Evolutionary conservation across 2,888 invertebrate genomes (phyloP).

Genomic region (Neria commutata): DNA sequence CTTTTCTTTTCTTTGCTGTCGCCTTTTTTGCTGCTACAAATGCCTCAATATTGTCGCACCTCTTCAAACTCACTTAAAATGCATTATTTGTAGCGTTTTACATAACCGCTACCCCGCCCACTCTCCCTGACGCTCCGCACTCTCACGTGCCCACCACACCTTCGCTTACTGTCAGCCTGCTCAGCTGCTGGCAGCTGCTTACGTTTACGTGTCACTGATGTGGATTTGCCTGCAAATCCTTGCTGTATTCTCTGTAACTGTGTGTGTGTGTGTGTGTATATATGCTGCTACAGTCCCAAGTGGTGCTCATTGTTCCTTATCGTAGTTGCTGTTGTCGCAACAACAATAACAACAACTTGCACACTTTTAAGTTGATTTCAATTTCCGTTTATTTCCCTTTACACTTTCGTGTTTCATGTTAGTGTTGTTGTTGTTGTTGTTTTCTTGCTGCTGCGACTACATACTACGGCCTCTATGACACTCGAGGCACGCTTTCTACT

Average conservation of each 20-base stretch:
- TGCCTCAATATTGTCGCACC: conserved; percentile 24
- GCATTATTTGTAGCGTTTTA: background rate
- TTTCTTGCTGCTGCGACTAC: no score
- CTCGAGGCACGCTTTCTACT: conserved; percentile 21
- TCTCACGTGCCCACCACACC: no score
- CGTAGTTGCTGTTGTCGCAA: conserved; percentile 1
- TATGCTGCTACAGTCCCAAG: conserved; percentile 4
- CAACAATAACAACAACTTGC: conserved; percentile 23
- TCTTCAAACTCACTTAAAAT: conserved; percentile 16
- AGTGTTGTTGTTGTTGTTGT: background rate
- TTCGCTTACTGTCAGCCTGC: no score
- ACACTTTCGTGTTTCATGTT: no score
- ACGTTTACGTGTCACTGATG: background rate
- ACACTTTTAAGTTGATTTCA: conserved; percentile 43
- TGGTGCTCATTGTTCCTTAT: conserved; percentile 4
- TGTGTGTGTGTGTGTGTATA: no score
- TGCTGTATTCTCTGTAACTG: no score
- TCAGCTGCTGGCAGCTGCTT: no score
- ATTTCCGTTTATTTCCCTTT: conserved; percentile 39
- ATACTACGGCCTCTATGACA: conserved; percentile 19
- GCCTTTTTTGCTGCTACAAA: conserved; percentile 11
- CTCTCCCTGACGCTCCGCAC: background rate
- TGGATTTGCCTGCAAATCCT: background rate
- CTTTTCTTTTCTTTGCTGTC: no score
- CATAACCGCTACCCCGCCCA: background rate